Conservation (phyloP, 2,113 vertebrate species). For the Ptilorrhoa leucosticta region DNA sequence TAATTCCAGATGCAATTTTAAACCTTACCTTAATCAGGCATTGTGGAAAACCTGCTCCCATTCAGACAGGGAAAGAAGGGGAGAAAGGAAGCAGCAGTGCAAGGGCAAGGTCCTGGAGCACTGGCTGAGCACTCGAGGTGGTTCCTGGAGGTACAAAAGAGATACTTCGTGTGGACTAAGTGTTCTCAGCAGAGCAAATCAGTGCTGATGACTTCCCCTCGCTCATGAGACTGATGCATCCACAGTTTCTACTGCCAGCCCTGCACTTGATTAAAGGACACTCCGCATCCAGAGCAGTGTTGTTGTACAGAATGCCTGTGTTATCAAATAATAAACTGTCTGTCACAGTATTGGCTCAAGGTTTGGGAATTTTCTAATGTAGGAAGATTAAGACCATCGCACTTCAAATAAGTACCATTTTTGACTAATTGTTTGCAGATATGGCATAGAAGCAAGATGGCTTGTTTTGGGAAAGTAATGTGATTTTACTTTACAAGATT, state of each 20-base stretch:
- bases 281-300: neutral
- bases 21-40: neutral
- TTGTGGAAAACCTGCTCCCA: neutral
- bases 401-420: conserved; percentile 75
- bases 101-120: neutral
- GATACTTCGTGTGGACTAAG: neutral
- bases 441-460: conserved; percentile 5
- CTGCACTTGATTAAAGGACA: conserved; percentile 32
- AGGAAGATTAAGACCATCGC: conserved; percentile 76
- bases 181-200: neutral
- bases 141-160: neutral
- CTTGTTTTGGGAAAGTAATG: neutral
- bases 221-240: neutral
- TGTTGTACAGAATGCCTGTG: conserved; percentile 69
- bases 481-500: neutral
- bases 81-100: neutral
- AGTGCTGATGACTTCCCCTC: neutral
- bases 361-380: conserved; percentile 72
- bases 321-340: conserved; percentile 83
- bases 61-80: neutral
- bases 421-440: conserved; percentile 83
- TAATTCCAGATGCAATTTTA: neutral
- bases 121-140: neutral
- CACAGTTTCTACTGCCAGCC: neutral
- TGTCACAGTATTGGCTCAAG: conserved; percentile 68